Base-by-base conservation (phyloP, 2,797 vertebrate genomes). In the Gephyroberyx darwinii region DNA sequence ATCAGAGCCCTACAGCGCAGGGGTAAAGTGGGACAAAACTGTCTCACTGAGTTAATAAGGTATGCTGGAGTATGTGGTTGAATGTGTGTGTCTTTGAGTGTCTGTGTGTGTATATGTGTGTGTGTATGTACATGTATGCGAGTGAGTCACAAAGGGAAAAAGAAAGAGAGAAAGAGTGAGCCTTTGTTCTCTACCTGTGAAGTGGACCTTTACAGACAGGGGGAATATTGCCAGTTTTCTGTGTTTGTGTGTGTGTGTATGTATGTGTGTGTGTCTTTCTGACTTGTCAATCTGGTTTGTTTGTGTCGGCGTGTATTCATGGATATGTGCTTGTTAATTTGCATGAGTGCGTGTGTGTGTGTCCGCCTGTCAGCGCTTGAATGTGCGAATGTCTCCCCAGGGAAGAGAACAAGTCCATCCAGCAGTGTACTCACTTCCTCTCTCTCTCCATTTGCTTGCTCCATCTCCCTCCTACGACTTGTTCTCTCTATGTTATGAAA, bases 401-500 rank as follows among this genome's bases (percentile, higher is more conserved):
- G 83, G 81, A 83, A 53, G 88, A 78, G 73, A 82, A 83, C 76
- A 31, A 87, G 87, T 82, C 85, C 80, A 78, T 88, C 87, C 86
- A 88, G 81, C 80, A 88, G 85, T 79, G 70, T 78, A 83, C 88
- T 89, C 89, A 84, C 88, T 90, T 86, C 87, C 88, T 85, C 43
- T 62, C 61, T 53, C 51, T 61, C 83, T 77, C 69, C 33, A 2
- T 66, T 72, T 67, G 65, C 86, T 86, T 86, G 66, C 87, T 89
- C 87, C 74, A 85, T 81, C 83, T 90, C 80, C 89, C 88, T 92
- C 84, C 89, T 82, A 91, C 89, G 86, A 81, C 88, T 90, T 91
- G 90, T 89, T 90, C 89, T 91, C 79, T 84, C 39, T 6, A 62
- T 82, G 91, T 91, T 92, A 92, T 92, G 90, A 93, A 93, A 93